phyloP scores from a whole-genome alignment of 2,888 invertebrate species.

The Mythimna ferrago region DNA sequence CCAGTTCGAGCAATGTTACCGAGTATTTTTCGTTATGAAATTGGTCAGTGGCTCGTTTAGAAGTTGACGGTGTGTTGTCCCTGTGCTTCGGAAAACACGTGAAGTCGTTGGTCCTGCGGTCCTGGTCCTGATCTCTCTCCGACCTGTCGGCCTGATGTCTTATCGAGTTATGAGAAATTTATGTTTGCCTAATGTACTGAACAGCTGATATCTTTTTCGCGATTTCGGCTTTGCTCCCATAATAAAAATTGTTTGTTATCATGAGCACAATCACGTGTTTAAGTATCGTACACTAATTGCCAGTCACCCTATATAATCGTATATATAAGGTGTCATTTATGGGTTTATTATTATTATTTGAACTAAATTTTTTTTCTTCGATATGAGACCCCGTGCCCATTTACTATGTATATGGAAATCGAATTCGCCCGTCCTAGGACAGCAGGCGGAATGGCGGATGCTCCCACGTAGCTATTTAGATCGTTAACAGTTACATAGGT shows the following conservation, averaged over 20 bases:
- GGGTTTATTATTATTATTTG: too few relatives aligned
- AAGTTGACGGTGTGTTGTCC: background rate
- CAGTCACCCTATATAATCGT: too few relatives aligned
- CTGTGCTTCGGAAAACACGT: background rate
- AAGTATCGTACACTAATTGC: too few relatives aligned
- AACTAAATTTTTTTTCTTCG: too few relatives aligned
- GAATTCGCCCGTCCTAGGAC: conserved; percentile 14
- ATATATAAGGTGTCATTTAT: too few relatives aligned
- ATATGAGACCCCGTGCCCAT: background rate
- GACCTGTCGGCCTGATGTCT: background rate
- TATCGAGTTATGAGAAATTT: background rate
- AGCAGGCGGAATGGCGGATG: conserved; percentile 19
- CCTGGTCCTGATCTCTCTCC: background rate
- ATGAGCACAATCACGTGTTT: too few relatives aligned
- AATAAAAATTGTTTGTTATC: too few relatives aligned
- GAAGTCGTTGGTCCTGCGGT: background rate
- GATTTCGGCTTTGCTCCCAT: too few relatives aligned
- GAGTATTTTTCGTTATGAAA: background rate
- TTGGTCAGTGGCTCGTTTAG: background rate
- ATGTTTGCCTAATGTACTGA: too few relatives aligned
- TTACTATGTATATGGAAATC: conserved; percentile 7
- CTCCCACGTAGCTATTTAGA: conserved; percentile 12
- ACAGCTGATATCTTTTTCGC: too few relatives aligned
- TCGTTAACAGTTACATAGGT: conserved; percentile 15
- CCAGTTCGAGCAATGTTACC: too few relatives aligned